Conservation (phyloP, 2,888 invertebrate species). For the Leptura quadrifasciata region DNA sequence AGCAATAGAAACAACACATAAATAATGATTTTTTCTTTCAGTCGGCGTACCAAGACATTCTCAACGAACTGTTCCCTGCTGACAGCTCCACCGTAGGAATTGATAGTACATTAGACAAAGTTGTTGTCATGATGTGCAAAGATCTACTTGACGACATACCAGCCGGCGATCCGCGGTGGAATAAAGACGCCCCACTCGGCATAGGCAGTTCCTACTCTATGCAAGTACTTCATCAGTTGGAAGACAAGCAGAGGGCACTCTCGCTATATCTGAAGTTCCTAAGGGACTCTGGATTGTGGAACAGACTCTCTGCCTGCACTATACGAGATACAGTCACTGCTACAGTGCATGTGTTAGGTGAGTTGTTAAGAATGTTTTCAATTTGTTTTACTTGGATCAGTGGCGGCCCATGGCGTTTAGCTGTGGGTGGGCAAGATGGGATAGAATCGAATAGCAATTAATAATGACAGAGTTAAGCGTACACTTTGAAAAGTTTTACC, state of each 20-base stretch:
- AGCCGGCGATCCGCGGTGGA: constrained; percentile 90
- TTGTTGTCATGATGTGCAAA: constrained; percentile 81
- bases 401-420: too few species aligned
- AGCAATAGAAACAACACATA: neutral
- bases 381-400: too few species aligned
- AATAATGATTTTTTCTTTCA: constrained; percentile 53
- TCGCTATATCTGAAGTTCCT: constrained; percentile 85
- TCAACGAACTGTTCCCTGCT: constrained; percentile 73
- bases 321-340: constrained; percentile 74
- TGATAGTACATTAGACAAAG: constrained; percentile 74
- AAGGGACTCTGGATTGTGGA: constrained; percentile 81
- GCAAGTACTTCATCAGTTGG: constrained; percentile 89
- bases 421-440: too few species aligned
- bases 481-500: too few species aligned
- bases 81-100: constrained; percentile 72
- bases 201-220: constrained; percentile 86
- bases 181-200: constrained; percentile 70
- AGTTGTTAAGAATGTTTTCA: constrained; percentile 10
- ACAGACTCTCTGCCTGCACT: constrained; percentile 74
- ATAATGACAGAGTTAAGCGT: too few species aligned
- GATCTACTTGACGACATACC: constrained; percentile 92
- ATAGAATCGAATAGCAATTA: too few species aligned
- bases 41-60: constrained; percentile 74
- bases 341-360: constrained; percentile 74
- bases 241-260: constrained; percentile 90